phyloP scores from a whole-genome alignment of 1,140 invertebrate species.

The Drosophila tani region DNA sequence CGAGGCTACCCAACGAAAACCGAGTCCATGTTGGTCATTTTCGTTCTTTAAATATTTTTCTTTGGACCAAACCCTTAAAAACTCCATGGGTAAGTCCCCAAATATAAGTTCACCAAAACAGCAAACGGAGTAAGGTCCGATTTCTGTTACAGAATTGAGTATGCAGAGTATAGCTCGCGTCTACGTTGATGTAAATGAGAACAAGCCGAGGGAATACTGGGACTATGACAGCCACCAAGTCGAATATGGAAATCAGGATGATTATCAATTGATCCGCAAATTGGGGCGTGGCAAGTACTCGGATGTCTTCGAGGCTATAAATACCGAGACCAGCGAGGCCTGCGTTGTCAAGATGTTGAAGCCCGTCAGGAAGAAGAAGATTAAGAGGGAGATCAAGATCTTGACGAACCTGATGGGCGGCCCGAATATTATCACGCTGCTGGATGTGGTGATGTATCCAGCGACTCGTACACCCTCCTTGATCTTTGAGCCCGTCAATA shows the following conservation, averaged over 20 bases:
- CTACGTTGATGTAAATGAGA: constrained; percentile 96
- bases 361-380: constrained; percentile 99
- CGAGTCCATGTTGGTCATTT: no score
- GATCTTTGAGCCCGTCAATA: constrained; percentile 99
- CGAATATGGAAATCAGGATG: constrained; percentile 99
- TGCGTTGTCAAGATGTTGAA: constrained; percentile 99
- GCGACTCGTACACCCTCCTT: constrained; percentile 99
- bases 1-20: background rate
- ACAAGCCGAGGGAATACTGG: constrained; percentile 99
- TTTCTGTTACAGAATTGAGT: constrained; percentile 88
- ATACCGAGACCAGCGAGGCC: constrained; percentile 99
- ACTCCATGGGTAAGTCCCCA: background rate
- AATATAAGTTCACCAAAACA: background rate
- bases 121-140: constrained; percentile 9
- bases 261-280: constrained; percentile 99
- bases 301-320: constrained; percentile 99
- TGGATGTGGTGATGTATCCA: constrained; percentile 99
- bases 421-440: constrained; percentile 99
- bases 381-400: constrained; percentile 99
- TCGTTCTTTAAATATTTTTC: background rate
- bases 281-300: constrained; percentile 99
- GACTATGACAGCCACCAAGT: constrained; percentile 99
- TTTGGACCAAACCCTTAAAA: background rate
- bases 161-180: constrained; percentile 96
- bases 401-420: constrained; percentile 99